phyloP scores from a whole-genome alignment of 2,113 vertebrate genomes.

The Crotalus helleri region DNA sequence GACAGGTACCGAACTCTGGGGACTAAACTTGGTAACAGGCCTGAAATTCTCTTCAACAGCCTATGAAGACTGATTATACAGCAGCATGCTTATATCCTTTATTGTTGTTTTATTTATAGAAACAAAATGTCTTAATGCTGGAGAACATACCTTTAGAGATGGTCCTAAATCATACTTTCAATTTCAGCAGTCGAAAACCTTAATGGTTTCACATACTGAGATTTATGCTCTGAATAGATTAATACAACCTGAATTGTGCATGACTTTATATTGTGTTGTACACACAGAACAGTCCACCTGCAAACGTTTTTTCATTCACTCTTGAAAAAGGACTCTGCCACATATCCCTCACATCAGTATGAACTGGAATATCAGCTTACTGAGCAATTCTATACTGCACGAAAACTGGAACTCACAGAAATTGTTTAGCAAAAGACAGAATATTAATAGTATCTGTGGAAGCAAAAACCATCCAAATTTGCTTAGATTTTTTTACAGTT shows the following conservation, averaged over 20 bases:
- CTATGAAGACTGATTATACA: constrained; percentile 36
- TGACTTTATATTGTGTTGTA: background rate
- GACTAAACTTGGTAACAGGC: constrained; percentile 19
- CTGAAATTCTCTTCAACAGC: constrained; percentile 24
- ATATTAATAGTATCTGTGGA: background rate
- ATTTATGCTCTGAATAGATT: constrained; percentile 10
- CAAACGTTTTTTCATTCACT: background rate
- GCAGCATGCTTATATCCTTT: constrained; percentile 17
- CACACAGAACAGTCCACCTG: background rate
- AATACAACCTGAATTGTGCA: constrained; percentile 14
- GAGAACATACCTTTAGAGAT: constrained; percentile 17
- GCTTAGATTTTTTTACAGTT: background rate
- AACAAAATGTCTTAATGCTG: constrained; percentile 20
- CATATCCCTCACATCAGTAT: background rate
- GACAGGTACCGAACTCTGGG: constrained; percentile 10
- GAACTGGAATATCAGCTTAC: background rate
- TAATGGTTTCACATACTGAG: constrained; percentile 18
- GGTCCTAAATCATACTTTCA: constrained; percentile 26
- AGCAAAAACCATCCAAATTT: background rate
- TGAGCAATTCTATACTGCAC: background rate
- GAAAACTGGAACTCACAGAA: background rate
- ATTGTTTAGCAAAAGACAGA: background rate
- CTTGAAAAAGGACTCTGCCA: background rate
- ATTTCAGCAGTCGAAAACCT: constrained; percentile 7
- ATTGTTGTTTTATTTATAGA: constrained; percentile 33